Evolutionary conservation across 2,888 invertebrate genomes (phyloP), one percentile per base, ranked within the genome.

Genomic region (Polymixis lichenea): DNA sequence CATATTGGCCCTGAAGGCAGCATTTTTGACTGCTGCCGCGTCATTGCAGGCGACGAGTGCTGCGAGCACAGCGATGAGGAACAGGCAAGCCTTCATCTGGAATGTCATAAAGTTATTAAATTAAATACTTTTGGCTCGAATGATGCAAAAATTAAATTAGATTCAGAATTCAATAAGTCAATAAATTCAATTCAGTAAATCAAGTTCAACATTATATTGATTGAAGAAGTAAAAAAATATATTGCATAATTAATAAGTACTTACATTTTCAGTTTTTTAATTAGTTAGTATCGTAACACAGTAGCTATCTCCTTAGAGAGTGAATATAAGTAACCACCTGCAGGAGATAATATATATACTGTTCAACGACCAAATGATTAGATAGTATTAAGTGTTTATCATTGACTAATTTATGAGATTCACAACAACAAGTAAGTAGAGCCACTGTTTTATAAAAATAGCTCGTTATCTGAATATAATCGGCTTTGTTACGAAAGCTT

Each of bases 81-180:
- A 43, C 11, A 82, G 22, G 25, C 60, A 32, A n/a, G 68, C 32
- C 68, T 77, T 80, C 80, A 80, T 80, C 80, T 80, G 68, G 32
- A 68, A 80, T 19, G 0, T 2, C 13, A n/a, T 25, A 77, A 32
- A 28, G n/a, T 28, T n/a, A 38, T 0, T 1, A 28, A 64, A n/a
- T 38, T n/a, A 75, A n/a, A 2, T 3, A n/a, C 32, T 32, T 32
- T 32, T 38, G 5, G 0, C 6, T 38, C 13, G 1, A 28, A 22
- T 8, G 13, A 32, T 32, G 32, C 32, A 32, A 32, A 32, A 32
- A n/a, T n/a, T n/a, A n/a, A n/a, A n/a, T n/a, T n/a, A n/a, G n/a
- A n/a, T n/a, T n/a, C n/a, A n/a, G n/a, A n/a, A n/a, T n/a, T n/a
- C n/a, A n/a, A n/a, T n/a, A n/a, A n/a, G n/a, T n/a, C n/a, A n/a